These are phyloP conservation scores for Microhierax caerulescens DNA, from an alignment of 2,797 vertebrate genomes.

Conservation along the genomic window DNA sequence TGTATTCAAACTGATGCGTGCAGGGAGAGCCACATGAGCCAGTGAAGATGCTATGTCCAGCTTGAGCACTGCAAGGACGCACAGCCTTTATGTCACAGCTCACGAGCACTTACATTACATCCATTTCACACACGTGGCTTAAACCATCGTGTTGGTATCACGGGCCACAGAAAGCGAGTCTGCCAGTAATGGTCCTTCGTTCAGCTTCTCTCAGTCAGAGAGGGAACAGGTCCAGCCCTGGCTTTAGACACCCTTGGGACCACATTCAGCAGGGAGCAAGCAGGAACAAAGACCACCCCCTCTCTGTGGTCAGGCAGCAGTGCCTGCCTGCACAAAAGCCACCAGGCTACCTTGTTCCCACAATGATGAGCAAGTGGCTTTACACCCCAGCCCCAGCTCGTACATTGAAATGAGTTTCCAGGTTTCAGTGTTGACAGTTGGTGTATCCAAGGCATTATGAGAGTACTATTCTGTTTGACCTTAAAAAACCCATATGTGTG, in stretches of 20 bases:
- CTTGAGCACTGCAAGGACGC: neutral
- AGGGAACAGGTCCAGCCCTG: neutral
- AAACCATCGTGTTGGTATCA: neutral
- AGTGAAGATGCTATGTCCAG: neutral
- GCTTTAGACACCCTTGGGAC: neutral
- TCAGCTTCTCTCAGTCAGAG: neutral
- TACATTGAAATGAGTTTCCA: rapidly evolving
- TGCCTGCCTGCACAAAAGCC: neutral
- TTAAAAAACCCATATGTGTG: neutral
- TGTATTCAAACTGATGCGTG: neutral
- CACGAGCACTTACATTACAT: neutral
- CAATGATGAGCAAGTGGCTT: rapidly evolving
- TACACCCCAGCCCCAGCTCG: rapidly evolving
- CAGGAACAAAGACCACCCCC: neutral
- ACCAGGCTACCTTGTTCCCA: neutral
- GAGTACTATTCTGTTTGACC: neutral
- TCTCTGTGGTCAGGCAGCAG: neutral
- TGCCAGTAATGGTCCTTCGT: rapidly evolving
- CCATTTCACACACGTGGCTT: neutral
- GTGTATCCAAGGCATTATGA: neutral
- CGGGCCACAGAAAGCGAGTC: rapidly evolving
- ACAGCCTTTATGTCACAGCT: neutral
- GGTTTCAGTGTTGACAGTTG: neutral
- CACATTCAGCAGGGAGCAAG: neutral
- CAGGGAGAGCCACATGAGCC: neutral